Evolutionary conservation across 2,113 vertebrate species (phyloP).

Genomic region (Rhadina sibilatrix): DNA sequence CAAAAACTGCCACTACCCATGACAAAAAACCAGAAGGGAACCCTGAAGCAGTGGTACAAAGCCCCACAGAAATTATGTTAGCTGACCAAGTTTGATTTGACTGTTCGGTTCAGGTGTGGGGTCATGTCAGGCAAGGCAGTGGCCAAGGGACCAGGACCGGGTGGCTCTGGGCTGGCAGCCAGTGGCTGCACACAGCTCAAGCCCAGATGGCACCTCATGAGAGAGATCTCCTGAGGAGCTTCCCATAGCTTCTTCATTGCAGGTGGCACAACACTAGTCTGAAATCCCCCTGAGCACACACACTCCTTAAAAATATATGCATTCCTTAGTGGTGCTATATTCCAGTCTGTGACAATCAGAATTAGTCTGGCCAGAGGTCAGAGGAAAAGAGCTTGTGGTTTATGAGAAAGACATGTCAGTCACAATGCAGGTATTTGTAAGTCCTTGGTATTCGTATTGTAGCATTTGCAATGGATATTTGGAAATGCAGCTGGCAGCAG

Average conservation of each 20-base stretch:
- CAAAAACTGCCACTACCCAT: constrained; percentile 74
- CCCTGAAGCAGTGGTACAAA: background rate
- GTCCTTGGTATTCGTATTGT: background rate
- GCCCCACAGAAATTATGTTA: background rate
- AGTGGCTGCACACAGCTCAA: background rate
- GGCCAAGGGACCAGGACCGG: fast-evolving
- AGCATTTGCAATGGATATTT: background rate
- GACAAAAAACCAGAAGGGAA: constrained; percentile 41
- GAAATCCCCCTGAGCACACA: background rate
- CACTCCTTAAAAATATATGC: background rate
- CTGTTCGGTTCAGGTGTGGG: background rate
- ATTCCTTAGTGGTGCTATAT: background rate
- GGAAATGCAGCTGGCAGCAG: background rate
- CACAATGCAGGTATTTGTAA: background rate
- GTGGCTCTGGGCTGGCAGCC: background rate
- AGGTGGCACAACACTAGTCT: background rate
- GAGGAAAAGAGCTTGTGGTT: background rate
- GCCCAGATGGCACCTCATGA: background rate
- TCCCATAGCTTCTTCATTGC: background rate
- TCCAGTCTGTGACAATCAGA: background rate
- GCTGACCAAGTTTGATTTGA: background rate
- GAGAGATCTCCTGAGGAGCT: background rate
- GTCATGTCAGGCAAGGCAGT: background rate
- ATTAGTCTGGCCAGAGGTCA: background rate
- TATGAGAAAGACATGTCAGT: background rate